These are phyloP conservation scores for Anas capensis DNA, from an alignment of 2,797 vertebrate genomes.

Conservation along the genomic window DNA sequence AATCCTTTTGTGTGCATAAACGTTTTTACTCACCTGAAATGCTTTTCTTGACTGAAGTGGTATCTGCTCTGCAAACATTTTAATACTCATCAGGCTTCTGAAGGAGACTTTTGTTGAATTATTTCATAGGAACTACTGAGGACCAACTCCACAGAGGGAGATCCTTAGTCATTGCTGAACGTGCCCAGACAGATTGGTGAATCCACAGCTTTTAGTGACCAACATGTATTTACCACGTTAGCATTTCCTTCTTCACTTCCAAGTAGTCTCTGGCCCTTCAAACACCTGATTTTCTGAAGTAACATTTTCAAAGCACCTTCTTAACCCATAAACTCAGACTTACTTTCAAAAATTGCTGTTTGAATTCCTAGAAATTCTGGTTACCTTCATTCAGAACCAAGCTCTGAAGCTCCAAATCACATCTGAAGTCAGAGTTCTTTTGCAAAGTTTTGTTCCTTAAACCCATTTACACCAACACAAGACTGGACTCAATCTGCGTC, in stretches of 20 bases:
- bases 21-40: neutral
- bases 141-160: constrained; percentile 1
- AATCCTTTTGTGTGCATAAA: neutral
- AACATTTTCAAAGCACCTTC: neutral
- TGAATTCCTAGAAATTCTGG: neutral
- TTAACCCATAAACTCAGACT: neutral
- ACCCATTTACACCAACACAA: neutral
- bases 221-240: neutral
- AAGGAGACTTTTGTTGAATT: neutral
- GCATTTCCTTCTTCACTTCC: constrained; percentile 29
- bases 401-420: fast-evolving
- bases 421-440: neutral
- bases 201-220: constrained; percentile 48
- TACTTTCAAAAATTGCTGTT: neutral
- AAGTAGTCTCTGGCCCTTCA: neutral
- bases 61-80: constrained; percentile 4
- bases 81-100: neutral
- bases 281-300: neutral
- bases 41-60: neutral
- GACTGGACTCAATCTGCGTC: neutral
- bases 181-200: constrained; percentile 12
- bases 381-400: neutral
- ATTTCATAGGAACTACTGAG: constrained; percentile 2
- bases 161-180: constrained; percentile 6
- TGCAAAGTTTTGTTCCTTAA: neutral